Evolutionary conservation across 2,888 invertebrate species (phyloP), one percentile per base, ranked within the genome.

Genomic region (Pachycephus smyrnensis): DNA sequence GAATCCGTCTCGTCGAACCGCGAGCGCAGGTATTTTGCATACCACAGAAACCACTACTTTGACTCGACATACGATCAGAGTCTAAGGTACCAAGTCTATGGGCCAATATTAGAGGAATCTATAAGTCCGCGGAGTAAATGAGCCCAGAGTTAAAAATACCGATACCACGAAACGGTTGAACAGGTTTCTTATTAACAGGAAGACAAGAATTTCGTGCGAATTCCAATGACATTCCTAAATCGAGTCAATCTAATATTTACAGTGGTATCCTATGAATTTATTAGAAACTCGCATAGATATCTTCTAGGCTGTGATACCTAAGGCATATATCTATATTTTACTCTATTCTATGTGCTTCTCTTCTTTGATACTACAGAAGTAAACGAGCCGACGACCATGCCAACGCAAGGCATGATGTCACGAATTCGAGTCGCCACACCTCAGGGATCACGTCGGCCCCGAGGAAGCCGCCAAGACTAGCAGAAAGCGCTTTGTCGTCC

Each of bases 1-100:
- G 96, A 97, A 86, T 96, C 96, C 15, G 83, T 90, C 79, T 88
- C 91, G 75, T 91, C 91, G 40, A 85, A 85, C 77, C 89, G 89
- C 84, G 89, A 89, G 76, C 89, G 89, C 85, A 90, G 91, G 91
- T 91, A 80, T 11, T 73, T 76, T 75, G 37, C 71, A 75, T 75
- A 32, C 71, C 40, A 23, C 74, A 23, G 32, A 12, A 31, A 30
- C 30, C 32, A 33, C 30, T 73, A 12, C n/a, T 23, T 15, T 73
- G 12, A n/a, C 15, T n/a, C 11, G 1, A 73, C 30, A 35, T 6
- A 37, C n/a, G 32, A 73, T 73, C 32, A 73, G 35, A 23, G 15
- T 30, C 12, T 35, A 35, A n/a, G 40, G 40, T 15, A 6, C 40
- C 40, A 40, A 15, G 40, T 40, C 40, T 40, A 40, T 1, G 15